phyloP scores from a whole-genome alignment of 2,888 invertebrate genomes.

The Adineta ricciae region DNA sequence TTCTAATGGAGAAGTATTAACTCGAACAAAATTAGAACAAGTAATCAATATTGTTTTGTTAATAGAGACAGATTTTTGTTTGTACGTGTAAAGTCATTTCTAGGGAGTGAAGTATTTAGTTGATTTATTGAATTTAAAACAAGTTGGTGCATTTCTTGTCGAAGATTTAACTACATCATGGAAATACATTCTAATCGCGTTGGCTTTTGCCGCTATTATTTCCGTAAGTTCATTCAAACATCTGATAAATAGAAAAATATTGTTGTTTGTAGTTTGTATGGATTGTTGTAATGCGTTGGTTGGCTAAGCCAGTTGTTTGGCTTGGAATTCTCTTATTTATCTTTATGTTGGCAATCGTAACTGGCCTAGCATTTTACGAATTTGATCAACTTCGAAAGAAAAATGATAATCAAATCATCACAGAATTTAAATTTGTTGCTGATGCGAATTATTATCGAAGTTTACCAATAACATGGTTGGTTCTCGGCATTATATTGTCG shows the following conservation, averaged over 20 bases:
- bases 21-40: background rate
- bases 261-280: constrained; percentile 62
- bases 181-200: background rate
- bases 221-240: background rate
- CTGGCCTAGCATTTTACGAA: constrained; percentile 49
- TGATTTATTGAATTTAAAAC: constrained; percentile 28
- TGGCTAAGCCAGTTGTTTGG: constrained; percentile 79
- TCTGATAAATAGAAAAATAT: no score
- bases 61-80: background rate
- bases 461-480: constrained; percentile 33
- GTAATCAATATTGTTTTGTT: no score
- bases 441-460: constrained; percentile 17
- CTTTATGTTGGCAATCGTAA: constrained; percentile 59
- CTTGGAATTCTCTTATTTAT: constrained; percentile 67
- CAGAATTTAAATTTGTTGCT: constrained; percentile 32
- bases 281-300: constrained; percentile 75
- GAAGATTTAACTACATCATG: background rate
- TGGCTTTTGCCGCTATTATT: background rate
- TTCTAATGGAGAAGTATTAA: background rate
- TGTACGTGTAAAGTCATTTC: background rate
- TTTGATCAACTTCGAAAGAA: constrained; percentile 56
- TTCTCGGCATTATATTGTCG: constrained; percentile 30
- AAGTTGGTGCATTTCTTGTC: constrained; percentile 20
- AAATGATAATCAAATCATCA: constrained; percentile 38
- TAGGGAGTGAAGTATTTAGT: constrained; percentile 25